Conservation (phyloP, 2,113 vertebrate genomes). For the Canis aureus region DNA sequence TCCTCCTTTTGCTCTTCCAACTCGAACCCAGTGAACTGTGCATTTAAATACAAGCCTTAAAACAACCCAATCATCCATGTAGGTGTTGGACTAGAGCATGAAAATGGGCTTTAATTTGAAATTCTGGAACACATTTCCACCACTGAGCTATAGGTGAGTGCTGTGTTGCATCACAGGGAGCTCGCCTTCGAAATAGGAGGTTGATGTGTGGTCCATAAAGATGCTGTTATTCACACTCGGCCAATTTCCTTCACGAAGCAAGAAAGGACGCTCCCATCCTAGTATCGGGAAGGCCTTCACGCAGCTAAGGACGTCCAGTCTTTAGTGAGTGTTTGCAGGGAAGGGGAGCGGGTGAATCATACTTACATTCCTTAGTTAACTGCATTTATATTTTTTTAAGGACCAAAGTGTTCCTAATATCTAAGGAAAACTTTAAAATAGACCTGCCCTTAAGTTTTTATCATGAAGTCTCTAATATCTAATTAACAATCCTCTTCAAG, state of each 20-base stretch:
- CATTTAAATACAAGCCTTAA: neutral
- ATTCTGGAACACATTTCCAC: neutral
- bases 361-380: neutral
- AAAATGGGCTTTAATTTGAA: neutral
- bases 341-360: neutral
- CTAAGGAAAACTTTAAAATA: slow-evolving; percentile 28
- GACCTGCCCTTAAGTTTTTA: neutral
- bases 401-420: neutral
- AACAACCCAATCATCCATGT: neutral
- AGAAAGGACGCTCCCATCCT: neutral
- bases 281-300: neutral
- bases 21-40: neutral
- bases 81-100: neutral
- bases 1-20: neutral
- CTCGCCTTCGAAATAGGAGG: neutral
- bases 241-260: neutral
- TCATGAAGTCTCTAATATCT: slow-evolving; percentile 2
- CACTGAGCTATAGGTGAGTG: neutral
- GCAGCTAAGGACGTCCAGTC: neutral
- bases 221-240: neutral
- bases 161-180: neutral
- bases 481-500: neutral
- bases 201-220: neutral
- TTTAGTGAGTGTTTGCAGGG: neutral
- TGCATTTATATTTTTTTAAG: neutral